Evolutionary conservation across 2,113 vertebrate genomes (phyloP), one percentile per base, ranked within the genome.

Genomic region (Nothobranchius furzeri): DNA sequence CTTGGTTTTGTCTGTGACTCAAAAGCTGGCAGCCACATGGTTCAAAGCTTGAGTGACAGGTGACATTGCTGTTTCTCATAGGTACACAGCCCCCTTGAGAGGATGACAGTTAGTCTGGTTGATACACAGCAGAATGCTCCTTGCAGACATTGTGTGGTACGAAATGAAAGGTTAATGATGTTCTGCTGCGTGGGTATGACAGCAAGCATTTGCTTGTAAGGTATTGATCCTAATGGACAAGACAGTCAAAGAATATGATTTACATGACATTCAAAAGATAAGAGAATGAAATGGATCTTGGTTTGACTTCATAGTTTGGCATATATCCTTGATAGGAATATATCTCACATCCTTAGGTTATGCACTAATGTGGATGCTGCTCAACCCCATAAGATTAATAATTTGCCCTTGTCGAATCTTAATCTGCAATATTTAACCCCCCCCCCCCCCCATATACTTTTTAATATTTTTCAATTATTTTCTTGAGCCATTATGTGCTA

Each of bases 21-120:
- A 75, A 87, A 84, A 45, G 67, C 77, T 70, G 68, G 68, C 83
- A 70, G 64, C 13, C 43, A 64, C 36, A 45, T 64, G 76, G 59
- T 70, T 69, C 75, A 82, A 79, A 58, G 59, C 47, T 62, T 86
- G 83, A 89, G 70, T 88, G 91, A 85, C 85, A 85, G 87, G 76
- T 88, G 87, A 89, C 87, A 82, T 89, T 90, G 83, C 60, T 43
- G 49, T 76, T 78, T 67, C 60, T 82, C 80, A 83, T 81, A 90
- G 71, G 73, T 76, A 76, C 64, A 74, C 57, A 65, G 36, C 36
- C 36, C 36, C 50, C 46, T 70, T 70, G 79, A 79, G 82, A 78
- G 66, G 20, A 72, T 64, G 62, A 30, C 53, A 49, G 10, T 54
- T 58, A 63, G 20, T 53, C 49, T 75, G 60, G 72, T 35, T 64